Conservation (phyloP, 2,113 vertebrate species). For the Ciconia maguari region DNA sequence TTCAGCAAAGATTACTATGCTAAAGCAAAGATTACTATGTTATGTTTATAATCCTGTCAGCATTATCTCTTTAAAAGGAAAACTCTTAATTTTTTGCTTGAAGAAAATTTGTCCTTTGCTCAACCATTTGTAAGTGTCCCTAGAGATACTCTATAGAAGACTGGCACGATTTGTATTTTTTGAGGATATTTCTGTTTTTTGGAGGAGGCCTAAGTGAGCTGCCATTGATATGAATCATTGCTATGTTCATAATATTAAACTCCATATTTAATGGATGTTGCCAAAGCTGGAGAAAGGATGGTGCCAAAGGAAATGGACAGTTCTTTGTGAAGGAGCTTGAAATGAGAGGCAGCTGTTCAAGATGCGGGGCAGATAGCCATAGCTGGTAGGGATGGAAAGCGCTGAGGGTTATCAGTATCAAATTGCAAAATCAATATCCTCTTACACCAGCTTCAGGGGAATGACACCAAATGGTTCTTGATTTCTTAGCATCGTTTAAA, state of each 20-base stretch:
- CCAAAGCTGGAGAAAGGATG: neutral
- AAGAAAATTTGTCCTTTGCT: neutral
- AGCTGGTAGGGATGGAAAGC: neutral
- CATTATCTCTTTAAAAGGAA: neutral
- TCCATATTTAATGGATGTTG: neutral
- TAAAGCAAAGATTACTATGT: neutral
- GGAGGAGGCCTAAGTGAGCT: neutral
- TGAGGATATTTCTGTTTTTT: neutral
- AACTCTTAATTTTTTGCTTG: neutral
- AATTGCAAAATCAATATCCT: slow-evolving; percentile 52
- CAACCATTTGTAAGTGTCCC: neutral
- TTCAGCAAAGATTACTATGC: neutral
- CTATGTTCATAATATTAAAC: neutral
- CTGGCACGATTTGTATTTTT: neutral
- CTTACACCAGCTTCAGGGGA: slow-evolving; percentile 26
- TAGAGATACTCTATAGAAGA: neutral
- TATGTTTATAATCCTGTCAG: neutral
- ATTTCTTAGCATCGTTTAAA: slow-evolving; percentile 43
- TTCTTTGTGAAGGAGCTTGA: neutral
- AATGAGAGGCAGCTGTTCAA: neutral
- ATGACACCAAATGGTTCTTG: slow-evolving; percentile 31
- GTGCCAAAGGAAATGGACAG: neutral
- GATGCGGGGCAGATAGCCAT: neutral
- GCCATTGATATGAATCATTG: neutral
- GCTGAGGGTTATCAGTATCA: neutral